Conservation (phyloP, 2,888 invertebrate genomes). For the Dryomyza anilis region DNA sequence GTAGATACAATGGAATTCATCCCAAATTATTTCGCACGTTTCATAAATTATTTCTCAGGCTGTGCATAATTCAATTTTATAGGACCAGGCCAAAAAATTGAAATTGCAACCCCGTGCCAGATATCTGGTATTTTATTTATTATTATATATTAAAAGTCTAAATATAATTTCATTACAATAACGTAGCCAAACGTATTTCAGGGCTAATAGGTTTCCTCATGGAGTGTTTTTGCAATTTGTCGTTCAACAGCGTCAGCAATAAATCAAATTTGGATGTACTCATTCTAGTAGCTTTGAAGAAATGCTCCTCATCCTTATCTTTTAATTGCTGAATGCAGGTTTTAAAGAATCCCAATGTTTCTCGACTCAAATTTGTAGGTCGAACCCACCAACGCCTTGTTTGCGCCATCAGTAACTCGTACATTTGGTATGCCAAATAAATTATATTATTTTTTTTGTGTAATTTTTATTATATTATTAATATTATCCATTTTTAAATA, state of each 20-base stretch:
- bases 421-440: slow-evolving; percentile 5
- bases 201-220: background rate
- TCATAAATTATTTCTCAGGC: background rate
- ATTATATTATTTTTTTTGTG: too few species aligned
- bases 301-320: slow-evolving; percentile 26
- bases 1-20: background rate
- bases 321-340: slow-evolving; percentile 16
- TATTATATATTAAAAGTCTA: background rate
- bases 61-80: background rate
- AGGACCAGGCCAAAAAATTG: background rate
- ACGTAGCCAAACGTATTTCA: background rate
- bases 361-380: slow-evolving; percentile 20
- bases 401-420: background rate
- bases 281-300: slow-evolving; percentile 26
- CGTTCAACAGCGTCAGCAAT: background rate
- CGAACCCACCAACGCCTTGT: slow-evolving; percentile 25
- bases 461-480: too few species aligned
- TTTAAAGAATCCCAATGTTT: slow-evolving; percentile 23
- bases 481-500: too few species aligned
- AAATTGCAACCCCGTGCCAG: background rate
- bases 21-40: background rate
- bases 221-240: background rate
- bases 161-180: background rate
- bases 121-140: background rate
- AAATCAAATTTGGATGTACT: slow-evolving; percentile 14